Conservation (phyloP, 2,888 invertebrate species). For the Nyleta sp. region DNA sequence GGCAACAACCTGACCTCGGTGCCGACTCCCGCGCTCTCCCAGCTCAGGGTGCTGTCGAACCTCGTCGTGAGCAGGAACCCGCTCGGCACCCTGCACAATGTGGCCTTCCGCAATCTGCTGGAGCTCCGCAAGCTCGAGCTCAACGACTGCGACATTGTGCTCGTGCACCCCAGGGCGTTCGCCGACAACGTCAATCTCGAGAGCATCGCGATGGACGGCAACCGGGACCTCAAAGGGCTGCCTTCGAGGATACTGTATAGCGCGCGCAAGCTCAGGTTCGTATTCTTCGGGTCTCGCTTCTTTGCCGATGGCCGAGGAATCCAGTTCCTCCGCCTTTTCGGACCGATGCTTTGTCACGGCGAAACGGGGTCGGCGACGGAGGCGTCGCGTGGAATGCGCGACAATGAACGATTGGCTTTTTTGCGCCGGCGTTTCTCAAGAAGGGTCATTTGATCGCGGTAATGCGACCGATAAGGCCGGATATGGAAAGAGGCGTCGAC, state of each 20-base stretch:
- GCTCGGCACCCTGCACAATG: constrained; percentile 88
- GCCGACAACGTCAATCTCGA: constrained; percentile 93
- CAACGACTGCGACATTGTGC: constrained; percentile 83
- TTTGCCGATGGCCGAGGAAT: too few relatives aligned
- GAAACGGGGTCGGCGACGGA: too few relatives aligned
- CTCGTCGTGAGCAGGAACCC: constrained; percentile 92
- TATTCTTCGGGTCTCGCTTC: too few relatives aligned
- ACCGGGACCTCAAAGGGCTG: constrained; percentile 88
- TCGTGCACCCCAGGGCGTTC: constrained; percentile 90
- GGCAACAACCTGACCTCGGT: constrained; percentile 92
- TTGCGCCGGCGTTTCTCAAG: too few relatives aligned
- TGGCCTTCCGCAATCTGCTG: constrained; percentile 93
- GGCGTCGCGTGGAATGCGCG: too few relatives aligned
- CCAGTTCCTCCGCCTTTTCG: too few relatives aligned
- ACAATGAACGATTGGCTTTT: too few relatives aligned
- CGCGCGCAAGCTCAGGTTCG: constrained; percentile 87
- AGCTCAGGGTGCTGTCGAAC: constrained; percentile 89
- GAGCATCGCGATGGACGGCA: constrained; percentile 90
- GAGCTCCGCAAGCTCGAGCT: constrained; percentile 90
- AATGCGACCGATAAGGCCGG: too few relatives aligned
- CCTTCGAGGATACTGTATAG: constrained; percentile 93
- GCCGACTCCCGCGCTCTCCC: constrained; percentile 90
- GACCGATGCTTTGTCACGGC: too few relatives aligned
- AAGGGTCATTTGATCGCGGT: too few relatives aligned
- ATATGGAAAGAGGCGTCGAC: too few relatives aligned